Base-by-base conservation (phyloP, 2,888 invertebrate species). In the Willowsia nigromaculata region DNA sequence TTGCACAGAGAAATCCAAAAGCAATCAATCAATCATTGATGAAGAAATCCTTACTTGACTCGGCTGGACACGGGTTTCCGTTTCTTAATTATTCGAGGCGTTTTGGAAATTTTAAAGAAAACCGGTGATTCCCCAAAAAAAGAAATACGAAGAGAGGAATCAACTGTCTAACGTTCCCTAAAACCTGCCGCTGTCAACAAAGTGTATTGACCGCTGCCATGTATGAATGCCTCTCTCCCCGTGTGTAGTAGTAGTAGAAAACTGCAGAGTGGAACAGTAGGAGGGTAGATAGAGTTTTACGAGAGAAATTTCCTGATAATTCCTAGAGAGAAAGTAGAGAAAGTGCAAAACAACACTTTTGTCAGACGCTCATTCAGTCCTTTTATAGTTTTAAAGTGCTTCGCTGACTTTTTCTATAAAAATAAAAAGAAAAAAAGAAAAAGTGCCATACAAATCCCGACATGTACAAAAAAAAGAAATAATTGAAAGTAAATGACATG, bases 41-140 rank as follows among this genome's bases (percentile, higher is more conserved):
- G 18, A 40, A 43, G 18, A 59, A 2, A 76, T 62, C 84, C 84
- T 84, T 80, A 88, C 88, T 88, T 88, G 83, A 90, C 87, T 88
- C 87, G 87, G 87, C 87, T 83, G 90, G 90, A 88, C 90, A 90
- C 86, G 85, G 87, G 83, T 90, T 90, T 89, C 84, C 90, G 86
- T 83, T 87, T 90, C 56, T 88, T 74, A 87, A 87, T 90, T 90
- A 87, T 80, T 87, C 81, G 90, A 59, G 90, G 90, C 90, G 90
- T 90, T 84, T 90, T 90, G 90, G 43, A 83, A 71, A 76, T 65
- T 83, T 90, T 90, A 22, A 56, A 33, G 74, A 76, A 87, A 84
- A 82, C 81, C 87, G 87, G 82, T 87, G 87, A 71, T 87, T 71
- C 81, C 68, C 33, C 37, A 87, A 71, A 50, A 59, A 65, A 85